A percentile compares a stretch with the other conserved stretches of the same genome.
Conservation (phyloP, 1,140 invertebrate genomes). For the Aphis gossypii region DNA sequence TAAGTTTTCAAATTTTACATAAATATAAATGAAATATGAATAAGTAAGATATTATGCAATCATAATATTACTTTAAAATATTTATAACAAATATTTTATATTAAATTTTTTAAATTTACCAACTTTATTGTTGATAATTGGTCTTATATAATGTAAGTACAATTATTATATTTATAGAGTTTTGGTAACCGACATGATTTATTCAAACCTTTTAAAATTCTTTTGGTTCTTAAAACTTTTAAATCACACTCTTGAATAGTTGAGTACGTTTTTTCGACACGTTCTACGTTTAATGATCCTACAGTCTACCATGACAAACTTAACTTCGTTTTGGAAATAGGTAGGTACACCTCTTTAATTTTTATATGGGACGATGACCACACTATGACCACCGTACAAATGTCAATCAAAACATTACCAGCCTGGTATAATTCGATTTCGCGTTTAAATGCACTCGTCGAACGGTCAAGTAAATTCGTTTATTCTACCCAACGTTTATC, state of each 20-base stretch:
- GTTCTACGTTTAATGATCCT: background rate
- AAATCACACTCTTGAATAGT: background rate
- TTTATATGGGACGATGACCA: background rate
- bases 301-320: background rate
- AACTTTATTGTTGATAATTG: background rate
- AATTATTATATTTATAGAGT: background rate
- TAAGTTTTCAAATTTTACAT: background rate
- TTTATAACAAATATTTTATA: background rate
- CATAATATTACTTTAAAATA: background rate
- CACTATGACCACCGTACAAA: background rate
- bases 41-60: background rate
- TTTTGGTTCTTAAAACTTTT: background rate
- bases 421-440: slow-evolving; percentile 31
- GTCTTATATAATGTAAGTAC: background rate
- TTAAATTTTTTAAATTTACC: too few species aligned
- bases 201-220: background rate
- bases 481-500: slow-evolving; percentile 36
- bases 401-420: slow-evolving; percentile 51
- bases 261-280: background rate
- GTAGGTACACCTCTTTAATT: background rate
- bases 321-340: background rate
- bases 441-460: slow-evolving; percentile 48
- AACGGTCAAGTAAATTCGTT: slow-evolving; percentile 44
- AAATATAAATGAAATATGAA: background rate
- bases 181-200: background rate